Evolutionary conservation across 2,113 vertebrate species (phyloP), one percentile per base, ranked within the genome.

Genomic region (Cheirogaleus medius): DNA sequence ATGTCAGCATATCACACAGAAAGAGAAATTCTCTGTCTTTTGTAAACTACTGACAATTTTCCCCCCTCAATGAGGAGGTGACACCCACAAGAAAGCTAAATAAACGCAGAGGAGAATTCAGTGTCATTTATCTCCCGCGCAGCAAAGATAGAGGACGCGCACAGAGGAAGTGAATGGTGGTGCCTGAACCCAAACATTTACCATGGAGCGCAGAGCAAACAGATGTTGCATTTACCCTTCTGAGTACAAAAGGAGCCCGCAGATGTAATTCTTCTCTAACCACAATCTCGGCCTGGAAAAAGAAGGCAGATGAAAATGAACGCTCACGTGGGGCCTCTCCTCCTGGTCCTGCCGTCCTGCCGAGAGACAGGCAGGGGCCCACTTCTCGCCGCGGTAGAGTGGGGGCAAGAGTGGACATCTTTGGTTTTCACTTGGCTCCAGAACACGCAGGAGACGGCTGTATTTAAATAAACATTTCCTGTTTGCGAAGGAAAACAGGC

Each of bases 381-480:
- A 3, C 77, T 90, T 93, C 74, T 94, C 95, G 87, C 96, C 76
- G 0, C 76, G 87, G 84, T 12, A 13, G 87, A 95, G 76, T 25
- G 42, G 81, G 80, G 73, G 95, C 96, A 91, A 88, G 93, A 92
- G 91, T 97, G 97, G 95, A 97, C 97, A 97, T 98, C 97, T 98
- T 98, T 97, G 96, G 95, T 96, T 97, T 97, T 91, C 89, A 80
- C 90, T 97, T 97, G 97, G 94, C 95, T 94, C 97, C 91, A 69
- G 86, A 87, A 98, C 95, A 88, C 94, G 85, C 95, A 97, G 96
- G 97, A 98, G 97, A 97, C 96, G 98, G 97, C 93, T 97, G 96
- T 97, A 98, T 94, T 98, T 98, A 98, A 98, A 98, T 98, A 98
- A 98, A 98, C 94, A 98, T 97, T 98, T 98, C 97, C 95, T 98